Conservation (phyloP, 2,888 invertebrate species). For the Tortricodes alternella region DNA sequence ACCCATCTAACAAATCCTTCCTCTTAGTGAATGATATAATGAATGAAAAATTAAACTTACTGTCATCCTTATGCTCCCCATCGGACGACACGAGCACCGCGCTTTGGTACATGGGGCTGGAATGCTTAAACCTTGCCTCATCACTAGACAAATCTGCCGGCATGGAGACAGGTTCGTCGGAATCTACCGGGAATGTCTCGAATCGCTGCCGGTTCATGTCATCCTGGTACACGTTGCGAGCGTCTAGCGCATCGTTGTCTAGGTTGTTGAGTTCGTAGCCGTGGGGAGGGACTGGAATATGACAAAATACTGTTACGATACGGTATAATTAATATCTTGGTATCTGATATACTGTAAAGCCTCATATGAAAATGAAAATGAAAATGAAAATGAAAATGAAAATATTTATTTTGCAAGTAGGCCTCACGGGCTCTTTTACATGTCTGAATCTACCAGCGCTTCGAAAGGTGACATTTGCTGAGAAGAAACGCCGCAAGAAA, state of each 20-base stretch:
- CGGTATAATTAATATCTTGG: too few relatives aligned
- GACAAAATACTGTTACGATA: not conserved
- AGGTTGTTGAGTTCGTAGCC: conserved; percentile 86
- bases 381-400: too few relatives aligned
- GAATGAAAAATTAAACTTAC: conserved; percentile 44
- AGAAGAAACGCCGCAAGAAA: too few relatives aligned
- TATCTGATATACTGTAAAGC: too few relatives aligned
- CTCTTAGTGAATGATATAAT: too few relatives aligned
- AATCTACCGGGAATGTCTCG: conserved; percentile 69
- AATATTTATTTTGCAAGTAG: too few relatives aligned
- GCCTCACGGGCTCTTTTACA: too few relatives aligned
- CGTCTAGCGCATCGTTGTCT: conserved; percentile 85
- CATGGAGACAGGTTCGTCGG: conserved; percentile 74
- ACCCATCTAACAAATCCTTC: too few relatives aligned
- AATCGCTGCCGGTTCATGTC: conserved; percentile 63
- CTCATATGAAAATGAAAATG: too few relatives aligned
- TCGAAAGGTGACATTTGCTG: too few relatives aligned
- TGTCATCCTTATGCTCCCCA: conserved; percentile 71
- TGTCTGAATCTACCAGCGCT: too few relatives aligned
- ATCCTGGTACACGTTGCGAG: conserved; percentile 81
- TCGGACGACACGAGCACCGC: conserved; percentile 83
- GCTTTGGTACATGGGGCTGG: conserved; percentile 89
- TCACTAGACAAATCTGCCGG: conserved; percentile 66
- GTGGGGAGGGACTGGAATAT: conserved; percentile 82
- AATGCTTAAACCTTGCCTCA: conserved; percentile 85